Evolutionary conservation across 2,888 invertebrate species (phyloP).

Genomic region (Diaphora mendica): DNA sequence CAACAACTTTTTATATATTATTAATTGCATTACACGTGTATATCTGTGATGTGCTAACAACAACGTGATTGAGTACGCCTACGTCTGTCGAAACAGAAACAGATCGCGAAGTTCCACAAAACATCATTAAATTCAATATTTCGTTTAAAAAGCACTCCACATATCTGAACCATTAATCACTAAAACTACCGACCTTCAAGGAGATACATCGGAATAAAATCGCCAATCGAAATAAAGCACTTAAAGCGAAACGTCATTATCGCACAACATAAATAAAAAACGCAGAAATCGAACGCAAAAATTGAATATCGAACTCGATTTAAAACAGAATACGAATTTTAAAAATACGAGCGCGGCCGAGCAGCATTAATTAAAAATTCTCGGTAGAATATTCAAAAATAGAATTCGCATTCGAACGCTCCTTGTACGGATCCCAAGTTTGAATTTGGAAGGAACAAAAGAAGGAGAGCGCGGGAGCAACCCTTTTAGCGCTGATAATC

Average conservation of each 20-base stretch:
- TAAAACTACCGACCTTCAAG: slow-evolving; percentile 85
- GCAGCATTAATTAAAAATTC: slow-evolving; percentile 87
- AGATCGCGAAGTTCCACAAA: slow-evolving; percentile 77
- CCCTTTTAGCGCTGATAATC: slow-evolving; percentile 87
- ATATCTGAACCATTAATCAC: slow-evolving; percentile 86
- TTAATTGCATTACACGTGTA: slow-evolving; percentile 49
- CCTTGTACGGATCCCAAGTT: slow-evolving; percentile 85
- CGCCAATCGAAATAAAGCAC: slow-evolving; percentile 87
- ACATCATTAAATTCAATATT: slow-evolving; percentile 86
- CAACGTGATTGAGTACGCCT: slow-evolving; percentile 68
- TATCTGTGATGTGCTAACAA: slow-evolving; percentile 66
- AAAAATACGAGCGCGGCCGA: slow-evolving; percentile 84
- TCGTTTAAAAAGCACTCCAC: slow-evolving; percentile 86
- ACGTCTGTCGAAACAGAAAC: slow-evolving; percentile 72
- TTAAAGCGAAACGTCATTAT: slow-evolving; percentile 87
- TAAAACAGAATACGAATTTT: slow-evolving; percentile 85
- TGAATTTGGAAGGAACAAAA: slow-evolving; percentile 86
- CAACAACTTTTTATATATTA: slow-evolving; percentile 32
- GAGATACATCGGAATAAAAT: slow-evolving; percentile 85
- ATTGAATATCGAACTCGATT: slow-evolving; percentile 86
- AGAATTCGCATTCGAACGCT: slow-evolving; percentile 86
- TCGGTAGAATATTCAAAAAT: slow-evolving; percentile 87
- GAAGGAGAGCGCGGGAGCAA: slow-evolving; percentile 85
- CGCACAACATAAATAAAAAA: slow-evolving; percentile 86
- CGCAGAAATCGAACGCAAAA: slow-evolving; percentile 84